Base-by-base conservation (phyloP, 1,140 invertebrate species). In the Micrasema minimum region DNA sequence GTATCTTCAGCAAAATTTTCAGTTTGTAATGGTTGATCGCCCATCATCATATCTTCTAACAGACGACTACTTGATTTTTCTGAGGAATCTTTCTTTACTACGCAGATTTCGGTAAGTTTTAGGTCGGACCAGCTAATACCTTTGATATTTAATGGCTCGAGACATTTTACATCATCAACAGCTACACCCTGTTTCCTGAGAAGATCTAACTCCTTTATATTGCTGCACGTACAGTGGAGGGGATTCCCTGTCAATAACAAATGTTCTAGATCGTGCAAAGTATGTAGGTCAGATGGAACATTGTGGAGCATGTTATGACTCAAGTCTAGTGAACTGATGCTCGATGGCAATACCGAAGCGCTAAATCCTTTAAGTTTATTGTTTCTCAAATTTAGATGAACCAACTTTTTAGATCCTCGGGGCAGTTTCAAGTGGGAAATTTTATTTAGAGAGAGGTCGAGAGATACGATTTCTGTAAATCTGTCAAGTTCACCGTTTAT, bases 241-340 rank as follows among this genome's bases (percentile, higher is more conserved):
- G 82, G 82, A 76, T 90, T 90, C 50, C 86, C 86, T 70, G 83
- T 79, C 61, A 90, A 76, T 75, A 87, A 82, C 71, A 90, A 77
- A 75, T 85, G 84, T 76, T 85, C 82, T 57, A 90, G 78, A 70
- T 84, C 79, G 2, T 74, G 74, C 73, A 90, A 80, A 76, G 83
- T 80, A 35, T 72, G 81, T 37, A 88, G 76, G 75, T 89, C 85
- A 71, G 82, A 75, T 7, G 88, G 88, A 66, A 89, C 80, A 78
- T 87, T 78, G 67, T 78, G 80, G 72, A 90, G 82, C 26, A 85
- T 79, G 80, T 89, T 90, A 72, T 87, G 82, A 67, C 87, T 85
- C 79, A 90, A 81, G 78, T 90, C 87, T 76, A 90, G 80, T 35
- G 85, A 83, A 80, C 87, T 85, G 70, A 90, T 78, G 77, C 87